Evolutionary conservation across 2,113 vertebrate genomes (phyloP).

Genomic region (Dolichallabes microphthalmus): DNA sequence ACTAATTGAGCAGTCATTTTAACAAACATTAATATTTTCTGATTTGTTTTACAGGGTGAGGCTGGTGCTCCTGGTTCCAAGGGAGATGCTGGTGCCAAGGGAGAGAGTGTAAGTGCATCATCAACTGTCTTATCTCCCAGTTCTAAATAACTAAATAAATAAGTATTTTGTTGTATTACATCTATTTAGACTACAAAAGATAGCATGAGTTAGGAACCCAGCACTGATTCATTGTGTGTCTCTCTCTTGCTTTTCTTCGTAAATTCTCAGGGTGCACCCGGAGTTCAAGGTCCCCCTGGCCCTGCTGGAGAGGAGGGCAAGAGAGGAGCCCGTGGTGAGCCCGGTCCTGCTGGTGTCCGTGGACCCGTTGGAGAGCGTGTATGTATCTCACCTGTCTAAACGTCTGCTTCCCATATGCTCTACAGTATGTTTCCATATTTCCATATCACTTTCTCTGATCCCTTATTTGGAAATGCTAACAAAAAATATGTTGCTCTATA

Average conservation of each 20-base stretch:
- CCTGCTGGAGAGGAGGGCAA: slow-evolving; percentile 94
- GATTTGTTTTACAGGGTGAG: slow-evolving; percentile 79
- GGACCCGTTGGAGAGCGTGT: slow-evolving; percentile 91
- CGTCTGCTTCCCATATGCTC: not conserved
- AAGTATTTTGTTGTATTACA: not conserved
- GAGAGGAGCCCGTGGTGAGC: slow-evolving; percentile 92
- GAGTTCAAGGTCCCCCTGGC: slow-evolving; percentile 87
- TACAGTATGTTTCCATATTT: not conserved
- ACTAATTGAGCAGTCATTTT: not conserved
- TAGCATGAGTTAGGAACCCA: not conserved
- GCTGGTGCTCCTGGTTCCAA: slow-evolving; percentile 87
- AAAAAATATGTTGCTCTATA: not conserved
- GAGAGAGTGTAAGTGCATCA: slow-evolving; percentile 84
- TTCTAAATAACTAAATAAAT: not conserved
- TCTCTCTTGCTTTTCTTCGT: slow-evolving; percentile 12
- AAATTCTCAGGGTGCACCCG: slow-evolving; percentile 77
- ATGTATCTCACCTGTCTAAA: slow-evolving; percentile 57
- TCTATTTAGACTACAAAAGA: not conserved
- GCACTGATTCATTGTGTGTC: slow-evolving; percentile 19
- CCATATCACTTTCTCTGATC: not conserved
- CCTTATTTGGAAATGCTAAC: not conserved
- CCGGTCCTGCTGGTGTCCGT: slow-evolving; percentile 81
- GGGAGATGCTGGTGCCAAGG: slow-evolving; percentile 90
- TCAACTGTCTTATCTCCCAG: not conserved
- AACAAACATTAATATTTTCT: not conserved